Percentiles rank a stretch among this genome's conserved stretches.
phyloP scores from a whole-genome alignment of 2,888 invertebrate genomes.

The Protonemura montana region DNA sequence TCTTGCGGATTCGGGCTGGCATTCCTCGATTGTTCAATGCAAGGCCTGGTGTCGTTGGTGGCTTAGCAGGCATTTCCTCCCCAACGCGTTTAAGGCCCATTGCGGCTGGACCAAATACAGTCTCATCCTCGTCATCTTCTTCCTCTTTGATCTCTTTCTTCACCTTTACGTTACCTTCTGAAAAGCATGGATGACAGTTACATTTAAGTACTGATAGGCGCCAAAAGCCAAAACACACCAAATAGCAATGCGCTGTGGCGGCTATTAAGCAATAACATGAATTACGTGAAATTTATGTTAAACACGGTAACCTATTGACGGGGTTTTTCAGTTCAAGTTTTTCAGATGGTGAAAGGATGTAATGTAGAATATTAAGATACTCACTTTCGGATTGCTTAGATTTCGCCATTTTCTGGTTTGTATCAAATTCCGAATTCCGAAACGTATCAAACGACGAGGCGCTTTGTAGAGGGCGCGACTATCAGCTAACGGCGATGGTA shows the following conservation, averaged over 20 bases:
- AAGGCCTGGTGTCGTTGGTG: slow-evolving; percentile 76
- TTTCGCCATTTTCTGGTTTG: background rate
- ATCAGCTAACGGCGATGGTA: background rate
- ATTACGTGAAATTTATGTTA: background rate
- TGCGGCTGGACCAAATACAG: slow-evolving; percentile 79
- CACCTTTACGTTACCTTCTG: slow-evolving; percentile 52
- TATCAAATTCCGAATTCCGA: background rate
- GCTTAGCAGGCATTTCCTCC: slow-evolving; percentile 74
- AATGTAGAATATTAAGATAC: background rate
- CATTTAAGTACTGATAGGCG: background rate
- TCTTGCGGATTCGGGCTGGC: slow-evolving; percentile 89
- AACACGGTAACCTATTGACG: background rate
- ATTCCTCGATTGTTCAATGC: slow-evolving; percentile 85
- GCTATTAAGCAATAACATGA: background rate
- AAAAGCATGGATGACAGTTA: background rate
- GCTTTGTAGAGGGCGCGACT: background rate
- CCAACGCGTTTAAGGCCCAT: slow-evolving; percentile 84
- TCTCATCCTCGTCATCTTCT: slow-evolving; percentile 73
- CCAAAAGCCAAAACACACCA: background rate
- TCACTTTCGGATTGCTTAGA: background rate
- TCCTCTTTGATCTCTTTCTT: slow-evolving; percentile 70
- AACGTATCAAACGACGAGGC: background rate
- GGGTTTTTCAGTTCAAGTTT: background rate
- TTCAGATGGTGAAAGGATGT: no score
- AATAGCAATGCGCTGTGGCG: background rate